Evolutionary conservation across 1,140 invertebrate species (phyloP).

Genomic region (Lucilia sericata): DNA sequence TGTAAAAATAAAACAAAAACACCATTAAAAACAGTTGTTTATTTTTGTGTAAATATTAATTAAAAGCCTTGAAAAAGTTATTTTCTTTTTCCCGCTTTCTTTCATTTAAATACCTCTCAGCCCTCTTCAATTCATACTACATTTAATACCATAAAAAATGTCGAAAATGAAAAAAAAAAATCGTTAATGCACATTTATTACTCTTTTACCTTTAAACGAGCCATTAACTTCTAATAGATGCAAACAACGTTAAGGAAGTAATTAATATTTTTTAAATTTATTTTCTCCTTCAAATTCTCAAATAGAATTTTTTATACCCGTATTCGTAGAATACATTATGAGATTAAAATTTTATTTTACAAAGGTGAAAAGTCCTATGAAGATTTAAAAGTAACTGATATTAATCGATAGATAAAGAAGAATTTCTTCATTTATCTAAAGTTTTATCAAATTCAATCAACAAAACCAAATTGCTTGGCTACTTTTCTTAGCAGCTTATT

Average conservation of each 20-base stretch:
- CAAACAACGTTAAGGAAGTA: constrained; percentile 4
- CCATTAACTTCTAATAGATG: constrained; percentile 11
- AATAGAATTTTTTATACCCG: not conserved
- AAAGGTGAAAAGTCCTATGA: no score
- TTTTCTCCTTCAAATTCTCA: not conserved
- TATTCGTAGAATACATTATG: no score
- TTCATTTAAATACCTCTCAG: not conserved
- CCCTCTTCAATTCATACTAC: not conserved
- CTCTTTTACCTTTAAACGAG: not conserved
- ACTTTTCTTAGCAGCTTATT: no score
- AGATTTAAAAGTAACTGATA: no score
- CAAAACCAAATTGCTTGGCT: no score
- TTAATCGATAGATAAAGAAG: no score
- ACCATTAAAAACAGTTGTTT: constrained; percentile 10
- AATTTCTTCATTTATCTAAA: no score
- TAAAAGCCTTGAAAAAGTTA: not conserved
- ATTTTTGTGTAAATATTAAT: constrained; percentile 25
- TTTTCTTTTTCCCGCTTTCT: not conserved
- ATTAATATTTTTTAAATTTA: not conserved
- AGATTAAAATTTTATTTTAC: no score
- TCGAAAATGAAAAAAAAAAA: not conserved
- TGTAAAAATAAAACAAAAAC: constrained; percentile 7
- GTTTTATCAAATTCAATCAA: no score
- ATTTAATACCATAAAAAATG: not conserved
- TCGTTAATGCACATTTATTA: not conserved